Evolutionary conservation across 2,797 vertebrate species (phyloP), one percentile per base, ranked within the genome.

Genomic region (Neosalanx taihuensis): DNA sequence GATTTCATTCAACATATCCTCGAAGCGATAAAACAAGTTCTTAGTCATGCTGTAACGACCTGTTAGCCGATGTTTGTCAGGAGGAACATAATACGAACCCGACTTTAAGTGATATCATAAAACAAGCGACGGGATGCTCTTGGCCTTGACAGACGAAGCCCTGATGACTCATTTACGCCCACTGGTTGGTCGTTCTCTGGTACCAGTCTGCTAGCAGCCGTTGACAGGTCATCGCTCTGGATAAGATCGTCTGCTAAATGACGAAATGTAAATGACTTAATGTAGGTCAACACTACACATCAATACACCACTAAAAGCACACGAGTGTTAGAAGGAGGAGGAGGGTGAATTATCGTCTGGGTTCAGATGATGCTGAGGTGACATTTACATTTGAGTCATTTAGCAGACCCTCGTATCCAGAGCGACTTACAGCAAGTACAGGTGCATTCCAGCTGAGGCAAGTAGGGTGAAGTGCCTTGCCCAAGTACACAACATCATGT

Each of bases 81-180:
- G 3, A 26, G 58, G 6, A 12, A 13, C 6, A 23, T 4, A 23
- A 26, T 60, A 23, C 1, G 7, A 23, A 9, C 23, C 3, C 2
- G 23, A 26, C 58, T 26, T 26, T 12, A 60, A 60, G 26, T 60
- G 58, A 30, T 26, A 0, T 60, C 23, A 26, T 60, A 60, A 60
- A 60, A 58, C 18, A 30, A 12, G 26, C 3, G 12, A 26, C 7
- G 23, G 26, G 58, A 60, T 23, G 26, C 3, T 4, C 57, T 60
- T 60, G 23, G 23, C 10, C 23, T 12, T 60, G 26, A 60, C 23
- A 60, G 58, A 4, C 33, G n/a, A 58, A 60, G 57, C 41, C 1
- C 7, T 60, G 58, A 26, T 60, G 58, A 23, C 20, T 60, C 58
- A 60, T 60, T 60, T 60, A 60, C 58, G 29, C 58, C 58, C 58